A percentile compares a stretch with the other conserved stretches of the same genome.
Conservation (phyloP, 2,113 vertebrate genomes). For the Takifugu flavidus region DNA sequence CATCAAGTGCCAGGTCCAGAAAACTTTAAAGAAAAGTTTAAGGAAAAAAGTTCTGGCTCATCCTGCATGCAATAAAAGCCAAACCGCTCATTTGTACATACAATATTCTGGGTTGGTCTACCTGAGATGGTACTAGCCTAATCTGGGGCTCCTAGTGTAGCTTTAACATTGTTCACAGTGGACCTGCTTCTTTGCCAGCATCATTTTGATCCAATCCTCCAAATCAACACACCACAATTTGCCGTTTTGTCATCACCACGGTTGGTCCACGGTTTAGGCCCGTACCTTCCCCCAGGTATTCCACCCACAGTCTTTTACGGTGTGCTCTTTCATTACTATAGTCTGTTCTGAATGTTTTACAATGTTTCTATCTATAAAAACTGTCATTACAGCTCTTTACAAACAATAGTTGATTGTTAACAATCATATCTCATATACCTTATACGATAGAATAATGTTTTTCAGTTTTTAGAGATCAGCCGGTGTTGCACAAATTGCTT, state of each 20-base stretch:
- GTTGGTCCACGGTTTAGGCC: conserved; percentile 32
- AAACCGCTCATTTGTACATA: conserved; percentile 72
- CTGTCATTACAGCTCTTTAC: conserved; percentile 47
- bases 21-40: conserved; percentile 35
- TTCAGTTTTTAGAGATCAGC: conserved; percentile 50
- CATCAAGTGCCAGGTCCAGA: conserved; percentile 48
- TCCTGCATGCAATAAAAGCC: conserved; percentile 71
- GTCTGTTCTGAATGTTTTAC: conserved; percentile 66
- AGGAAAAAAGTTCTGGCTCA: conserved; percentile 43
- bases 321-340: conserved; percentile 52
- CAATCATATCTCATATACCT: conserved; percentile 35
- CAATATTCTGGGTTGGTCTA: conserved; percentile 45
- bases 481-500: conserved; percentile 44
- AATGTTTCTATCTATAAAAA: conserved; percentile 71
- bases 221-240: no score
- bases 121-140: conserved; percentile 38
- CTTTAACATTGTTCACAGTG: conserved; percentile 16
- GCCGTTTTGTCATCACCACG: background rate
- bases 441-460: conserved; percentile 51
- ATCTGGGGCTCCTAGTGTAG: conserved; percentile 34
- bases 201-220: background rate
- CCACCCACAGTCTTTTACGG: conserved; percentile 41
- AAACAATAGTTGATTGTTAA: conserved; percentile 50
- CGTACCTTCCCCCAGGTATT: conserved; percentile 31
- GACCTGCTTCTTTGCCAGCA: conserved; percentile 10